phyloP scores from a whole-genome alignment of 2,113 vertebrate genomes.

The Gobiocypris rarus region DNA sequence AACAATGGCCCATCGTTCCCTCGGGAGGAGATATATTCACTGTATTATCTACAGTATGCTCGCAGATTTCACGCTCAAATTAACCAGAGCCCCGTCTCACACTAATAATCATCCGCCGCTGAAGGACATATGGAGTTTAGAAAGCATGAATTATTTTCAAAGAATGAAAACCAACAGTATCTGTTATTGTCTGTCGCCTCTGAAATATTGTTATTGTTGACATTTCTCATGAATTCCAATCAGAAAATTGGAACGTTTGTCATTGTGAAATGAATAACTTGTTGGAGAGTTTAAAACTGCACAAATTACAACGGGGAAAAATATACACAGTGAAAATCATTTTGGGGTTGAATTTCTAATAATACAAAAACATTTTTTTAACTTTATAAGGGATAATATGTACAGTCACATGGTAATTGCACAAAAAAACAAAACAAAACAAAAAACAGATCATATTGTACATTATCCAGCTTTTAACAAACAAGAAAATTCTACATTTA shows the following conservation, averaged over 20 bases:
- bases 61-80: conserved; percentile 42
- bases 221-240: not conserved
- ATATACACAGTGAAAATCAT: not conserved
- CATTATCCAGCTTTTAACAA: not conserved
- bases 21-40: conserved; percentile 20
- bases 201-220: not conserved
- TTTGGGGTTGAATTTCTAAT: not conserved
- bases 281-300: not conserved
- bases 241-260: not conserved
- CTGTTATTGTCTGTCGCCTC: not conserved
- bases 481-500: not conserved
- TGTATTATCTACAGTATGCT: conserved; percentile 47
- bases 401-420: no score
- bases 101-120: conserved; percentile 10
- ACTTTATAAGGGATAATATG: no score
- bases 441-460: no score
- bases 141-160: not conserved
- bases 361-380: no score
- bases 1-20: conserved; percentile 23
- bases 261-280: not conserved
- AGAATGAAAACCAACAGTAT: conserved; percentile 11
- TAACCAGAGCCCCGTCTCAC: conserved; percentile 15
- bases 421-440: no score
- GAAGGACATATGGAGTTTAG: not conserved
- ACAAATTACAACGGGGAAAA: not conserved